Percentiles rank a stretch among this genome's conserved stretches.
Conservation (phyloP, 2,113 vertebrate genomes). For the Acanthisitta chloris region DNA sequence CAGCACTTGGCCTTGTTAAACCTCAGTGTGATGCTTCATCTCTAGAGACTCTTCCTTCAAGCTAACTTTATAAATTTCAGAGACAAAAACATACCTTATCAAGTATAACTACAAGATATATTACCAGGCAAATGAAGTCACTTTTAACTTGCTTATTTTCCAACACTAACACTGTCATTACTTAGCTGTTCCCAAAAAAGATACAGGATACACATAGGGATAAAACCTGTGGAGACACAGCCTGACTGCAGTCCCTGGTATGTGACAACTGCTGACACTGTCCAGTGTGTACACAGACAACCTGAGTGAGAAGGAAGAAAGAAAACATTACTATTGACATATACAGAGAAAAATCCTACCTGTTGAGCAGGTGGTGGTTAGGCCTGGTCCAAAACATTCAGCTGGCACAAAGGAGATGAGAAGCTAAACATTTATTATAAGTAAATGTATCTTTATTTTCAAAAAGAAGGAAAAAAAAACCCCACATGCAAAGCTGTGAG, state of each 20-base stretch:
- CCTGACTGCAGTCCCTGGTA: background rate
- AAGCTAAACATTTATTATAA: background rate
- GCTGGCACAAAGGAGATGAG: background rate
- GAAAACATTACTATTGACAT: background rate
- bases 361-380: background rate
- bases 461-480: background rate
- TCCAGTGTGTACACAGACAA: background rate
- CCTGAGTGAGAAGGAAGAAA: background rate
- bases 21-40: background rate
- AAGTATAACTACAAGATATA: background rate
- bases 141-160: background rate
- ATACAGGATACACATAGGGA: background rate
- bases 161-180: background rate
- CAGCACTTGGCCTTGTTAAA: too few species aligned
- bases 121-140: background rate
- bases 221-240: background rate
- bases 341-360: background rate
- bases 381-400: background rate
- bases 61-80: background rate
- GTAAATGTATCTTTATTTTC: slow-evolving; percentile 29
- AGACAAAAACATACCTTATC: background rate
- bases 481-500: background rate
- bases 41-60: background rate
- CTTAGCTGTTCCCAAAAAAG: background rate
- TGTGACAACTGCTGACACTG: background rate